Percentiles rank a stretch among this genome's conserved stretches.
phyloP scores from a whole-genome alignment of 2,888 invertebrate species.

The Tenthredo livida region DNA sequence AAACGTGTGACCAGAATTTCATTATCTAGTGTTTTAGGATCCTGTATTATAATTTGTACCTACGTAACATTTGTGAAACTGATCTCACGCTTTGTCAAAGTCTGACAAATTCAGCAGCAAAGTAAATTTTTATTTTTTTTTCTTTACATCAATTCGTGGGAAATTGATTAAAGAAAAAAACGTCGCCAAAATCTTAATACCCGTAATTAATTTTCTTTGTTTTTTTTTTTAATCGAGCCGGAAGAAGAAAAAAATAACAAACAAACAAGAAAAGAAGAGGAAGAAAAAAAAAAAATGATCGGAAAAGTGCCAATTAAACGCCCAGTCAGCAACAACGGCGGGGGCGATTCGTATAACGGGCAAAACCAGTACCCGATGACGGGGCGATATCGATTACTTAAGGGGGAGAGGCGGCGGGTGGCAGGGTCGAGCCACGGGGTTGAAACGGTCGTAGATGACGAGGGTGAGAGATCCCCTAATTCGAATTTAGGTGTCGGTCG shows the following conservation, averaged over 20 bases:
- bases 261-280: neutral
- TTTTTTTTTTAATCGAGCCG: slow-evolving; percentile 18
- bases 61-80: neutral
- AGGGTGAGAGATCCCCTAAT: slow-evolving; percentile 73
- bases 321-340: slow-evolving; percentile 35
- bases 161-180: neutral
- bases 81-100: neutral
- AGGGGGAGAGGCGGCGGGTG: slow-evolving; percentile 32
- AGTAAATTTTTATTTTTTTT: neutral
- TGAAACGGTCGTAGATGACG: slow-evolving; percentile 64
- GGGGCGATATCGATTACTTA: slow-evolving; percentile 56
- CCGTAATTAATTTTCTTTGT: neutral
- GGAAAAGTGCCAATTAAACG: slow-evolving; percentile 24
- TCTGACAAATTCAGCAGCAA: neutral
- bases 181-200: neutral
- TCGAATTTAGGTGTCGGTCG: slow-evolving; percentile 75
- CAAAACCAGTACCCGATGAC: slow-evolving; percentile 41
- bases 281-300: neutral
- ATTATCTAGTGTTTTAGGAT: neutral
- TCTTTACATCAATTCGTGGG: neutral
- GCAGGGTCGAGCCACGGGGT: slow-evolving; percentile 47
- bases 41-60: neutral
- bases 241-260: neutral
- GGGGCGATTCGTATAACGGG: slow-evolving; percentile 10
- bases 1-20: neutral